Percentiles rank a stretch among this genome's conserved stretches.
Conservation (phyloP, 2,113 vertebrate species). For the Menura novaehollandiae region DNA sequence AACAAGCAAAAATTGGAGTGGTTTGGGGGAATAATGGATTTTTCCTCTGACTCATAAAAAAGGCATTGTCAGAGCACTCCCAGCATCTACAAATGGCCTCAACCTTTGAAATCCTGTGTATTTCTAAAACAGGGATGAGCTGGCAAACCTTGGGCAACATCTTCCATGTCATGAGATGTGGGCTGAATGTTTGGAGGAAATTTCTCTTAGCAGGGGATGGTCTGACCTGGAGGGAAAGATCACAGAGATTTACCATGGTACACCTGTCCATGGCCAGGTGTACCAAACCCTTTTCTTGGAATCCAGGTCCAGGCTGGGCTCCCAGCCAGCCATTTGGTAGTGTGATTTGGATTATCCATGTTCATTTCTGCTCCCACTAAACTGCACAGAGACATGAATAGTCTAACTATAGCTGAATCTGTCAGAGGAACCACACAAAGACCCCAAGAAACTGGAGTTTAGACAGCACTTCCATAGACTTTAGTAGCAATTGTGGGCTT, state of each 20-base stretch:
- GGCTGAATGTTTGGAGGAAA: background rate
- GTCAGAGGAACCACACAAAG: background rate
- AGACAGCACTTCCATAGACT: background rate
- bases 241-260: accelerated
- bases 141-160: background rate
- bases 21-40: background rate
- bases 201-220: background rate
- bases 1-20: background rate
- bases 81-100: background rate
- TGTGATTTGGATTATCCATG: background rate
- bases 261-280: background rate
- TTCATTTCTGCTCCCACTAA: background rate
- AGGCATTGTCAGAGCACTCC: background rate
- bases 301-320: background rate
- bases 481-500: background rate
- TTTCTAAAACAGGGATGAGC: background rate
- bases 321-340: background rate
- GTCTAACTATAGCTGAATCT: background rate
- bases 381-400: background rate
- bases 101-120: background rate
- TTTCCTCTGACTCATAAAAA: background rate
- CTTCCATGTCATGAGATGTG: background rate
- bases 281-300: background rate
- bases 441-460: background rate
- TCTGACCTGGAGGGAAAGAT: background rate